Percentiles rank a stretch among this genome's conserved stretches.
Conservation (phyloP, 2,113 vertebrate species). For the mouse (Mus musculus) region GRCm39 chr2:98970001-98970500, state of each 20-base stretch:
- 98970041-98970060: neutral
- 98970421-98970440: no score
- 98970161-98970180: neutral
- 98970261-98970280: neutral
- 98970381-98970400: no score
- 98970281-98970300: neutral
- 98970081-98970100: neutral
- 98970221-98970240: neutral
- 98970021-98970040: neutral
- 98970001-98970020: neutral
- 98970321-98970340: neutral
- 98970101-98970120: neutral
- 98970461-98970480: no score
- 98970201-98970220: neutral
- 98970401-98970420: neutral
- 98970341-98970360: accelerated
- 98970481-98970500: no score
- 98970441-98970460: no score
- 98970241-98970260: neutral
- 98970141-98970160: neutral
- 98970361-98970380: no score
- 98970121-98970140: neutral
- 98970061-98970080: neutral
- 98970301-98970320: neutral
- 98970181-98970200: neutral